Evolutionary conservation across 2,888 invertebrate species (phyloP).

Genomic region (Dorcus parallelipipedus): DNA sequence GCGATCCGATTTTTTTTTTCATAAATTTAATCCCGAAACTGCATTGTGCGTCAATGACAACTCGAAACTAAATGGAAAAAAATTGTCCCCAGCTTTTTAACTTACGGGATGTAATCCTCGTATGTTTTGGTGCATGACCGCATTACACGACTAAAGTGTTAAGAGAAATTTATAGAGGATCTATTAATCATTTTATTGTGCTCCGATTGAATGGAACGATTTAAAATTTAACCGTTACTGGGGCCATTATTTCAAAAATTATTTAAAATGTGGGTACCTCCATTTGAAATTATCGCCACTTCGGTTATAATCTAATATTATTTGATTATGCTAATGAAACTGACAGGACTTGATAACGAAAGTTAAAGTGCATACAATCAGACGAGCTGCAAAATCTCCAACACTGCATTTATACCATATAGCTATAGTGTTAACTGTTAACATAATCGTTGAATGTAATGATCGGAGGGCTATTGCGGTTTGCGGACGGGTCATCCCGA

Average conservation of each 20-base stretch:
- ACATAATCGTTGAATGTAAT: slow-evolving; percentile 37
- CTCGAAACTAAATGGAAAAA: slow-evolving; percentile 39
- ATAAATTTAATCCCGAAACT: slow-evolving; percentile 38
- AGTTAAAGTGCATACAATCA: too few species aligned
- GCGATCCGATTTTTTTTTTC: slow-evolving; percentile 7
- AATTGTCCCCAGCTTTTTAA: slow-evolving; percentile 38
- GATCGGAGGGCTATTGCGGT: slow-evolving; percentile 35
- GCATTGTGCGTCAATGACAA: slow-evolving; percentile 46
- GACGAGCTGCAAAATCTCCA: too few species aligned
- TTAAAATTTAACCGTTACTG: background rate
- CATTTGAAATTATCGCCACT: background rate
- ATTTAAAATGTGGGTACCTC: background rate
- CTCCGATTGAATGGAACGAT: background rate
- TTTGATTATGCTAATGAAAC: too few species aligned
- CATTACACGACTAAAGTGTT: slow-evolving; percentile 33
- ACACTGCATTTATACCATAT: too few species aligned
- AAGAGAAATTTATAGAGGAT: slow-evolving; percentile 15
- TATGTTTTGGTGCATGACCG: slow-evolving; percentile 43
- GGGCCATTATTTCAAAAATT: background rate
- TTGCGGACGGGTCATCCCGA: slow-evolving; percentile 47
- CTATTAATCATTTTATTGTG: slow-evolving; percentile 16
- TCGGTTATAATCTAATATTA: too few species aligned
- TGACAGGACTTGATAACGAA: too few species aligned
- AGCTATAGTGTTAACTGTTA: background rate
- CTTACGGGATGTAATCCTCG: slow-evolving; percentile 44